Base-by-base conservation (phyloP, 2,797 vertebrate species). In the Vespertilio murinus region DNA sequence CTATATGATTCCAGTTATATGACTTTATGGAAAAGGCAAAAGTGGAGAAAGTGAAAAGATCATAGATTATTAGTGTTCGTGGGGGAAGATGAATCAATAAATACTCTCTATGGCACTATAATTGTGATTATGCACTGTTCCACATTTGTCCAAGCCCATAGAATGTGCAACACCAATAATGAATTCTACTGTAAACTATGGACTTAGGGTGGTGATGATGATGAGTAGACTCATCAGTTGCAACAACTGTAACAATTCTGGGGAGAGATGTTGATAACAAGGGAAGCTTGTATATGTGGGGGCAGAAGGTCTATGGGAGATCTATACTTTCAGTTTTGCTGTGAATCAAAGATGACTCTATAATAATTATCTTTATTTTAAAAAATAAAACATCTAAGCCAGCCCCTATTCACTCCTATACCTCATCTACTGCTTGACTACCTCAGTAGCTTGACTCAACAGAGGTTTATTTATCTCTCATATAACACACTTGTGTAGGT, bases 231-330 rank as follows among this genome's bases (percentile, higher is more conserved):
- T 13, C 73, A 35, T 64, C 13, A 20, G 0, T 61, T 71, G 14
- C 14, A n/a, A 35, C 12, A 13, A 6, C 40, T 0, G 1, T 25
- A 20, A 20, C n/a, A 35, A 49, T n/a, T 23, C n/a, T 25, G 20
- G 33, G 25, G 18, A 28, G 1, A 22, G 9, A 18, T 22, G 5
- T 13, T 59, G 69, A 40, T 28, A 25, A 40, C 16, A 40, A 18
- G 20, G 8, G 30, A 33, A 40, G 40, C 40, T 22, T 35, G 11
- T 10, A 1, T 2, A 18, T 11, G 30, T 10, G 3, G 35, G 42
- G 3, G 3, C 0, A 6, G 2, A 2, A 3, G 8, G 8, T 2
- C 33, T 9, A 14, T 1, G 23, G 23, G 64, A n/a, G 61, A n/a
- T 35, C 17, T 84, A 40, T 42, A 35, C 10, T 90, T 65, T 20